Evolutionary conservation across 2,113 vertebrate genomes (phyloP).

Genomic region (Chrysemys picta): DNA sequence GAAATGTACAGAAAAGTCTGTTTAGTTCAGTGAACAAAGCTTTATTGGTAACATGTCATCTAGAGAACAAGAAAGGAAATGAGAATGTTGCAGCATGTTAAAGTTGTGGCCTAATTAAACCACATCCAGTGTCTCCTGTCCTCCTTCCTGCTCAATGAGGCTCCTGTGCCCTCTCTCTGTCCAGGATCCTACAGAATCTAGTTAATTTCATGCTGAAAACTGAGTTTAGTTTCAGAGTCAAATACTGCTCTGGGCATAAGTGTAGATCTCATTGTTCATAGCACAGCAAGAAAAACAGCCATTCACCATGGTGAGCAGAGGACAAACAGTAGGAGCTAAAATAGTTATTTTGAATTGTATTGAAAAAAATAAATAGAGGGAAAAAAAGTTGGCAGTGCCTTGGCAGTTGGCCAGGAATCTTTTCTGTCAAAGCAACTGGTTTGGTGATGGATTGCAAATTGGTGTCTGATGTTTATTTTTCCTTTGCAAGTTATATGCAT

Average conservation of each 20-base stretch:
- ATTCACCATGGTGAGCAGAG: slow-evolving; percentile 30
- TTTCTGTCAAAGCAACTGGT: neutral
- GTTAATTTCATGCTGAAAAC: slow-evolving; percentile 49
- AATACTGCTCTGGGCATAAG: slow-evolving; percentile 38
- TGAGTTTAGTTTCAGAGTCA: slow-evolving; percentile 11
- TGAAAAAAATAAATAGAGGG: neutral
- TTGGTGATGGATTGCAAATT: neutral
- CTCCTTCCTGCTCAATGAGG: neutral
- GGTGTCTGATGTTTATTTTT: neutral
- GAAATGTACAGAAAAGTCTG: neutral
- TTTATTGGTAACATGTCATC: neutral
- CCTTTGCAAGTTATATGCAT: neutral
- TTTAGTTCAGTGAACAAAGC: neutral
- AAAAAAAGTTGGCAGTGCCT: neutral
- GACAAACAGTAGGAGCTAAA: slow-evolving; percentile 40
- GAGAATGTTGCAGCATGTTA: too few relatives aligned
- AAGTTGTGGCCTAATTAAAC: neutral
- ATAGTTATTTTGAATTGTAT: slow-evolving; percentile 45
- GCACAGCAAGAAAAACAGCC: slow-evolving; percentile 19
- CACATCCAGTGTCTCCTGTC: neutral
- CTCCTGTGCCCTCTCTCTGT: neutral
- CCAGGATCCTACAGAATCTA: neutral
- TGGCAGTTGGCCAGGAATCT: slow-evolving; percentile 1
- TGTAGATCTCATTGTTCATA: slow-evolving; percentile 62
- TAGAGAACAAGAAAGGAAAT: neutral